Conservation (phyloP, 2,888 invertebrate species). For the Harpalus rufipes region DNA sequence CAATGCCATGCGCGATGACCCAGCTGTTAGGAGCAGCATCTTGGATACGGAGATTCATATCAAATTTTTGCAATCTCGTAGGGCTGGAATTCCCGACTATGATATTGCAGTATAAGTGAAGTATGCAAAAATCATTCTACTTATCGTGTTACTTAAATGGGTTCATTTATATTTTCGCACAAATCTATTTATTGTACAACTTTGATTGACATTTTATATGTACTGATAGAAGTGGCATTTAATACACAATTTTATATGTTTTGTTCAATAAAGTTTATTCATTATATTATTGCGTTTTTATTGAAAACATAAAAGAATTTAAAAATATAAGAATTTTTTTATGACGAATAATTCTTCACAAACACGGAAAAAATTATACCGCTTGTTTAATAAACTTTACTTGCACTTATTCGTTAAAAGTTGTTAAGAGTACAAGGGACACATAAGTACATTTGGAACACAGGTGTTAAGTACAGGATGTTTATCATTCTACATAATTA, state of each 20-base stretch:
- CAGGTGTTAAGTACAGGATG: too few species aligned
- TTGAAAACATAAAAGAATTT: not conserved
- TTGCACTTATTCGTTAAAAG: too few species aligned
- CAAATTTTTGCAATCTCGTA: slow-evolving; percentile 83
- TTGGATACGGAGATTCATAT: slow-evolving; percentile 85
- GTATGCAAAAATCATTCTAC: not conserved
- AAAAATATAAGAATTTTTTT: not conserved
- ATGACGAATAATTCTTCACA: too few species aligned
- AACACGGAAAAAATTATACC: too few species aligned
- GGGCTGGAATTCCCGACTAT: slow-evolving; percentile 84
- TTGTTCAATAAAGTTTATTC: slow-evolving; percentile 37
- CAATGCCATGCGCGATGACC: slow-evolving; percentile 84
- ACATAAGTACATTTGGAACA: too few species aligned
- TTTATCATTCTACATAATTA: too few species aligned
- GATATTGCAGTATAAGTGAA: slow-evolving; percentile 75
- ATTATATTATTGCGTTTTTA: slow-evolving; percentile 9
- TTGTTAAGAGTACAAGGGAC: too few species aligned
- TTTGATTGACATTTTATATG: slow-evolving; percentile 23
- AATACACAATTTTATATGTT: slow-evolving; percentile 48
- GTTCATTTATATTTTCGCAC: slow-evolving; percentile 30
- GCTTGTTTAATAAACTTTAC: too few species aligned
- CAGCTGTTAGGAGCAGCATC: slow-evolving; percentile 84
- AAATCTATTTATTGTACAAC: slow-evolving; percentile 31
- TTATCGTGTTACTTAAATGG: slow-evolving; percentile 31
- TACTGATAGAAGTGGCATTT: slow-evolving; percentile 49